Evolutionary conservation across 2,113 vertebrate species (phyloP).

Genomic region (Strigops habroptila): DNA sequence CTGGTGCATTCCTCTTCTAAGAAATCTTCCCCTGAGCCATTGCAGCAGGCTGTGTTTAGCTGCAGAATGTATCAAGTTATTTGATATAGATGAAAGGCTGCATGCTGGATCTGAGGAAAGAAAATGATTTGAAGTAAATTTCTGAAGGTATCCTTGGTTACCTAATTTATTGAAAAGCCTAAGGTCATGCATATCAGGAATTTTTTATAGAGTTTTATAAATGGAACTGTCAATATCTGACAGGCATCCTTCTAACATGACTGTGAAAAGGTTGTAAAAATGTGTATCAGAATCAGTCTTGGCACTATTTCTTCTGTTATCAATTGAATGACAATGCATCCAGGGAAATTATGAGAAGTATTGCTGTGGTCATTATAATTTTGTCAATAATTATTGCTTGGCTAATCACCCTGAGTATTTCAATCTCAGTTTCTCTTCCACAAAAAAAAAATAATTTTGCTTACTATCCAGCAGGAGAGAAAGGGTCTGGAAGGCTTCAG

Average conservation of each 20-base stretch:
- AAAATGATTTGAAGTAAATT: background rate
- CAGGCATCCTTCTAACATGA: background rate
- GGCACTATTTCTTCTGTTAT: background rate
- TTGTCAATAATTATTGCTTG: background rate
- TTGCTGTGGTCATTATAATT: background rate
- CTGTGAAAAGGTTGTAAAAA: background rate
- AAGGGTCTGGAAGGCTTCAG: background rate
- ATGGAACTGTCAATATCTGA: background rate
- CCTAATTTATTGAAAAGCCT: background rate
- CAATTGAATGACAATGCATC: background rate
- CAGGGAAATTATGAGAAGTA: background rate
- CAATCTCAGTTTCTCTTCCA: background rate
- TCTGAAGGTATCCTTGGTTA: background rate
- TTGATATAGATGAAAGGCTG: background rate
- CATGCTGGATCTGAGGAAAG: background rate
- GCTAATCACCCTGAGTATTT: background rate
- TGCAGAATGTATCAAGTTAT: background rate
- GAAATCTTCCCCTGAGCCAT: background rate
- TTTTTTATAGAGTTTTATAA: background rate
- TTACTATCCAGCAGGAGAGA: background rate
- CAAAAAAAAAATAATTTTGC: background rate
- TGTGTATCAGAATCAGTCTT: background rate
- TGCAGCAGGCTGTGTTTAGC: background rate
- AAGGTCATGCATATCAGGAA: background rate
- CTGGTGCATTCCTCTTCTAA: background rate